A percentile compares a stretch with the other conserved stretches of the same genome.
phyloP scores from a whole-genome alignment of 2,797 vertebrate genomes.

The Denticeps clupeoides region DNA sequence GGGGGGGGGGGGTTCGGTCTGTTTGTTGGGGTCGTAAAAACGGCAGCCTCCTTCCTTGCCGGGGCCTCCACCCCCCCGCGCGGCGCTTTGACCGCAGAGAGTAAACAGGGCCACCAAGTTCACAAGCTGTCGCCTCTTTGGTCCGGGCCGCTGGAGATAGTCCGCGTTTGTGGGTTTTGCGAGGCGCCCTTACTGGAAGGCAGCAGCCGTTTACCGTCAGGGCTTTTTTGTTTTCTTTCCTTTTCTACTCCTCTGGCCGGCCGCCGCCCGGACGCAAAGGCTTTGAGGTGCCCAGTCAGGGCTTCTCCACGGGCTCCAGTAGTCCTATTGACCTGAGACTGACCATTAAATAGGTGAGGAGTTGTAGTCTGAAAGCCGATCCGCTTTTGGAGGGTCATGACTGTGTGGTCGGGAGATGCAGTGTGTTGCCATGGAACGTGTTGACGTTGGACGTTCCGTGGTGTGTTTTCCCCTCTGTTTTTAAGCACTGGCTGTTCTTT shows the following conservation, averaged over 20 bases:
- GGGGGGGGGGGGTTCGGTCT: not conserved
- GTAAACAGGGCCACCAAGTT: conserved; percentile 7
- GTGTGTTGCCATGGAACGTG: conserved; percentile 1
- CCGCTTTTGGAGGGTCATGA: conserved; percentile 15
- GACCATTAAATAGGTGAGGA: not conserved
- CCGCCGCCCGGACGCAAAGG: not conserved
- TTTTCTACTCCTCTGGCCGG: not conserved
- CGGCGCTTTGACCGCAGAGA: conserved; percentile 14
- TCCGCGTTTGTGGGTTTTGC: too few relatives aligned
- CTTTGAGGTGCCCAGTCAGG: conserved; percentile 5
- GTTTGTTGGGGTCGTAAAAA: conserved; percentile 15
- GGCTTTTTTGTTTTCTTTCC: not conserved
- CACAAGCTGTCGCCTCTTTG: conserved; percentile 8
- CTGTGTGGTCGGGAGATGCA: conserved; percentile 11
- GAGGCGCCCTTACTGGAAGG: too few relatives aligned
- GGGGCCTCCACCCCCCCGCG: not conserved
- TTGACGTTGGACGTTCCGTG: conserved; percentile 9
- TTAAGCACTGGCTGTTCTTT: conserved; percentile 6
- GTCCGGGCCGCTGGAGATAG: not conserved
- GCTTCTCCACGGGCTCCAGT: conserved; percentile 1
- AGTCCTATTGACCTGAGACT: not conserved
- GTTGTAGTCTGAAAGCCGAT: conserved; percentile 15
- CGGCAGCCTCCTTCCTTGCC: conserved; percentile 12
- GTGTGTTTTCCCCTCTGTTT: conserved; percentile 1
- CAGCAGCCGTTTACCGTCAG: too few relatives aligned